phyloP scores from a whole-genome alignment of 1,140 invertebrate genomes.

The Caenorhabditis inopinata region DNA sequence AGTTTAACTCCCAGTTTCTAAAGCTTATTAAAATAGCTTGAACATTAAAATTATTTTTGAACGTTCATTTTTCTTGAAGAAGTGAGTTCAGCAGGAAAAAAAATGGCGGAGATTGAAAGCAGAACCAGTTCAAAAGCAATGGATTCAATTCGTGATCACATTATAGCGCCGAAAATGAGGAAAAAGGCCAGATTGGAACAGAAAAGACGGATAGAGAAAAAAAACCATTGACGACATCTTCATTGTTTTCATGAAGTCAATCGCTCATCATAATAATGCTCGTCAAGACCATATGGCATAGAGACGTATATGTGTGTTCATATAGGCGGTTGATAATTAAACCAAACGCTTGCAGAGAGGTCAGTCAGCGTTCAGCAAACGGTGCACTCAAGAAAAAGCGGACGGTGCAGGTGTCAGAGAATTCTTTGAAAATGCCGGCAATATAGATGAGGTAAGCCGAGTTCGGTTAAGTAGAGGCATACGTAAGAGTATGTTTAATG shows the following conservation, averaged over 20 bases:
- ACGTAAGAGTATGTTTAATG: slow-evolving; percentile 13
- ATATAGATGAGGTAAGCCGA: neutral
- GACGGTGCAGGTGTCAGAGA: neutral
- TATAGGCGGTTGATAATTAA: neutral
- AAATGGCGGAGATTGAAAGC: neutral
- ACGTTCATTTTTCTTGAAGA: too few relatives aligned
- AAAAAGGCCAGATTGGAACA: neutral
- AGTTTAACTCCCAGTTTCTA: too few relatives aligned
- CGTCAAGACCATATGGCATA: slow-evolving; percentile 14
- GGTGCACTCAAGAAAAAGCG: neutral
- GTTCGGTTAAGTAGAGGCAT: neutral
- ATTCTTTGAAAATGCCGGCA: neutral
- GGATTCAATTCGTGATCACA: neutral
- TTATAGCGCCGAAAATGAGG: neutral
- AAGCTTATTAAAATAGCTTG: too few relatives aligned
- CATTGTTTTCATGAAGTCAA: neutral
- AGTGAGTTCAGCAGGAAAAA: neutral
- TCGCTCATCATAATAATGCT: slow-evolving; percentile 16
- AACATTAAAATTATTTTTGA: too few relatives aligned
- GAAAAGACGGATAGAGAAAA: neutral
- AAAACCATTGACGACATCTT: neutral
- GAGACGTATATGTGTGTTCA: slow-evolving; percentile 18
- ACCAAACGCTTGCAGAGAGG: neutral
- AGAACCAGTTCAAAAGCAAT: neutral
- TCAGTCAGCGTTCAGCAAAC: neutral